Conservation (phyloP, 2,113 vertebrate genomes). For the Coptodon rendalli region DNA sequence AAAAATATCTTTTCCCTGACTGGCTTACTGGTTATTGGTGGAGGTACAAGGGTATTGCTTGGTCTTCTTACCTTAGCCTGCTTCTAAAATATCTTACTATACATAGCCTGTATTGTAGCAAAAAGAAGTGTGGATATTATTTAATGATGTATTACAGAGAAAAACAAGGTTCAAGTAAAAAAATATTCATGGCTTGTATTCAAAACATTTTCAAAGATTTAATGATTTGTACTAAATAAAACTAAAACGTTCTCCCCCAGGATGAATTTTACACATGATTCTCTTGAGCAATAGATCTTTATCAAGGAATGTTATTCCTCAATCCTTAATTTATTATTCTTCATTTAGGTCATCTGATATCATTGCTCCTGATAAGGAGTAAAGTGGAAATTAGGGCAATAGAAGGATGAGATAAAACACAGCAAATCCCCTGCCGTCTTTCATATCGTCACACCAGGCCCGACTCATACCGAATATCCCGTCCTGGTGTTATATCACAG, state of each 20-base stretch:
- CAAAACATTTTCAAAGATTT: background rate
- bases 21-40: background rate
- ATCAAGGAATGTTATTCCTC: background rate
- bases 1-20: background rate
- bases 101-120: background rate
- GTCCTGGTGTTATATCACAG: slow-evolving; percentile 14
- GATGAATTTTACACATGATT: background rate
- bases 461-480: background rate
- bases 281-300: background rate
- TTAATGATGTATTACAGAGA: background rate
- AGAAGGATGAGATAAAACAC: background rate
- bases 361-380: background rate
- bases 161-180: background rate
- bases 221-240: background rate
- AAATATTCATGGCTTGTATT: background rate
- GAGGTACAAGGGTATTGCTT: background rate
- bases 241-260: background rate
- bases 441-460: slow-evolving; percentile 4
- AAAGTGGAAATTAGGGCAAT: background rate
- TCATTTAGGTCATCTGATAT: background rate
- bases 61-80: background rate
- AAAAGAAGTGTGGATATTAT: background rate
- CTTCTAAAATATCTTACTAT: background rate
- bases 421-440: background rate
- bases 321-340: background rate